phyloP scores from a whole-genome alignment of 2,888 invertebrate genomes.

The Brenthis hecate region DNA sequence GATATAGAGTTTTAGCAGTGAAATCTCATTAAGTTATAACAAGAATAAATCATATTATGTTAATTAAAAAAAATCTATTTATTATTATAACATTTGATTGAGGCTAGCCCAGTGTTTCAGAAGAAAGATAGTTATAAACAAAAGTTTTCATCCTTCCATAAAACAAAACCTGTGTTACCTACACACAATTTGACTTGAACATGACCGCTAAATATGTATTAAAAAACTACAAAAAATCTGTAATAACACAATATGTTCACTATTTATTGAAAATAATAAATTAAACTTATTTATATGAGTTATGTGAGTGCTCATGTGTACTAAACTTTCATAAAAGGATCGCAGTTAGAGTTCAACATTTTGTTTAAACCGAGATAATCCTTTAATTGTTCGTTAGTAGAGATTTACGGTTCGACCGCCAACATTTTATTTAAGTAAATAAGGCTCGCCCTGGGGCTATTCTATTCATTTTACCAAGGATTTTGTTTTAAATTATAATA shows the following conservation, averaged over 20 bases:
- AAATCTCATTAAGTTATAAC: no score
- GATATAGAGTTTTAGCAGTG: no score
- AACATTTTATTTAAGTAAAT: slow-evolving; percentile 24
- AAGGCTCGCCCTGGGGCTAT: not conserved
- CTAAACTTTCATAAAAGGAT: slow-evolving; percentile 17
- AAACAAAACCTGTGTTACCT: no score
- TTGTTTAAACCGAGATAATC: slow-evolving; percentile 23
- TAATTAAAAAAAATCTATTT: no score
- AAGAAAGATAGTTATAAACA: no score
- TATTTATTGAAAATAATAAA: slow-evolving; percentile 1
- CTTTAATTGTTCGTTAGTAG: slow-evolving; percentile 24
- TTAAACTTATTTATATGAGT: not conserved
- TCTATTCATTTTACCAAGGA: not conserved
- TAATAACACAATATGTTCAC: not conserved
- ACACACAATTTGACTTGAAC: no score
- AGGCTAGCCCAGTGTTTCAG: no score
- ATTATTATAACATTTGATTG: no score
- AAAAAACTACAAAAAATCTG: no score
- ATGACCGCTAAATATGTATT: no score
- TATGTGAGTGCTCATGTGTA: slow-evolving; percentile 5
- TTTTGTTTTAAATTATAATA: slow-evolving; percentile 3
- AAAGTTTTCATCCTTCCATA: no score
- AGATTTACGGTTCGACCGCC: slow-evolving; percentile 25
- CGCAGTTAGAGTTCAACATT: slow-evolving; percentile 23
- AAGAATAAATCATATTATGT: no score